Conservation (phyloP, 2,888 invertebrate genomes). For the Eumerus sabulonum region DNA sequence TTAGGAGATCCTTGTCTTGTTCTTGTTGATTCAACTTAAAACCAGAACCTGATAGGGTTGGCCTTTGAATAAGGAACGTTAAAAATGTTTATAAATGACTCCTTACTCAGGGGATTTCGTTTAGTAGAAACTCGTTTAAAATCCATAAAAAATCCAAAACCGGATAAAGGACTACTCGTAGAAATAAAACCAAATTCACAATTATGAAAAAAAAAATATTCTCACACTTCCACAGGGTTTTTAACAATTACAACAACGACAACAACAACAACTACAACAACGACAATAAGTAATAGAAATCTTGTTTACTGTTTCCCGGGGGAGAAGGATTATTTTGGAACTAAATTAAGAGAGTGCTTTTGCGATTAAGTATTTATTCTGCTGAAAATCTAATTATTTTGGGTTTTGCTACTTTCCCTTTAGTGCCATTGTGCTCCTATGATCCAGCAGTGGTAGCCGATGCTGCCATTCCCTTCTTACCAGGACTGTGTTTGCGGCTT, state of each 20-base stretch:
- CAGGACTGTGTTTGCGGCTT: slow-evolving; percentile 70
- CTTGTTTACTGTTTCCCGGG: not conserved
- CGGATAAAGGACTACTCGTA: no score
- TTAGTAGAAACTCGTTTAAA: no score
- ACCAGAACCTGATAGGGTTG: no score
- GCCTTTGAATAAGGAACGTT: no score
- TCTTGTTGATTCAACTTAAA: no score
- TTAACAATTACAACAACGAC: slow-evolving; percentile 27
- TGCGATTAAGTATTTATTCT: slow-evolving; percentile 49
- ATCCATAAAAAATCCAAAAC: no score
- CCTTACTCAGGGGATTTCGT: no score
- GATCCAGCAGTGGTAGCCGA: not conserved
- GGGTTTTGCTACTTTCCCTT: slow-evolving; percentile 24
- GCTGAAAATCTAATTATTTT: slow-evolving; percentile 52
- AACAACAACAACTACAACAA: slow-evolving; percentile 24
- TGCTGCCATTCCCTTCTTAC: slow-evolving; percentile 48
- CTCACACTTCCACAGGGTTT: not conserved
- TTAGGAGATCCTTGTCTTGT: no score
- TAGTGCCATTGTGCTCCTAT: slow-evolving; percentile 20
- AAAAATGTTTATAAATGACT: no score
- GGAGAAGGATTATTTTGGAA: slow-evolving; percentile 3
- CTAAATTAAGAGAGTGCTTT: slow-evolving; percentile 17
- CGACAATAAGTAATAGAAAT: not conserved
- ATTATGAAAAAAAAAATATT: slow-evolving; percentile 17
- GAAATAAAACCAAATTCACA: no score